Evolutionary conservation across 1,140 invertebrate genomes (phyloP), one percentile per base, ranked within the genome.

Genomic region (Caenorhabditis latens): DNA sequence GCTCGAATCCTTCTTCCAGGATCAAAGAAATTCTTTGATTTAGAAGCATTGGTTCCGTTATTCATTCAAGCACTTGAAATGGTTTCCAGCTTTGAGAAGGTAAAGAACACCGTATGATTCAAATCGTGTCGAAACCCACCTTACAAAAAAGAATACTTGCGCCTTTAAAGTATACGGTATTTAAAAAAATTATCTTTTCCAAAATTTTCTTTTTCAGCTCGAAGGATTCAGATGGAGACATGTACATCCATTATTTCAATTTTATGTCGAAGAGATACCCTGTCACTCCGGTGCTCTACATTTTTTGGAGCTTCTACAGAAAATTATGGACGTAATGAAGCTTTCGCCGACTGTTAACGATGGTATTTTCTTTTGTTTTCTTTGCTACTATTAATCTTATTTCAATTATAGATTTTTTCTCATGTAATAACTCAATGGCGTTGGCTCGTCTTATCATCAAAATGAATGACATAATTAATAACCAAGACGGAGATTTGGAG

Each of bases 31-130:
- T 5, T 2, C 1, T 46, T 53, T 9, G 53, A 50, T 19, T 4
- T 50, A 7, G 32, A 32, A 32, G 21, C 46, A 79, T 16, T 79
- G n/a, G 24, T 48, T 50, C 71, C 19, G 14, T 43, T 79, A 13
- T 79, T 50, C 21, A 53, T 24, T 5, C 46, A 79, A 14, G 71
- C 46, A 6, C 43, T 79, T 11, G n/a, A 53, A 2, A 21, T 79
- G 71, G 13, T 79, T 0, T 21, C 71, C n/a, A 79, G 4, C n/a
- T 79, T 79, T 43, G 71, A 79, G 24, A 19, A 46, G 67, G 67
- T 75, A 11, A 8, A 16, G 42, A 40, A 42, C 4, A 50, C 8
- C 14, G 14, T 53, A 53, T 14, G 16, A 53, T 53, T 50, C 50
- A 32, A 32, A 32, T 32, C 32, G 32, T 32, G 32, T 2, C 32